These are phyloP conservation scores for Tipula unca DNA, from an alignment of 2,888 invertebrate genomes.

Conservation along the genomic window DNA sequence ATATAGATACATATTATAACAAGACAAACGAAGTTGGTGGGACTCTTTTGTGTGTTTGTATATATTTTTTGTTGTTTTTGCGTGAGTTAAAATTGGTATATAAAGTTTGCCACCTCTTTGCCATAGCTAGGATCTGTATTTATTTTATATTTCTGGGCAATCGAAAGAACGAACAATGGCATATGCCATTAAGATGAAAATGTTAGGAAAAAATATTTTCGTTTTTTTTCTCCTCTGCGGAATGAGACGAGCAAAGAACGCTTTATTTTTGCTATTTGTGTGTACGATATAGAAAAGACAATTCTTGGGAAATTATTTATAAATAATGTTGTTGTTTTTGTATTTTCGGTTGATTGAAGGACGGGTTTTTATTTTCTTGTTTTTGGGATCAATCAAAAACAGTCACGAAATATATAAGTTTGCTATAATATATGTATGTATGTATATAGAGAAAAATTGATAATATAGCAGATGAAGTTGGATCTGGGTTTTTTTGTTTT, in stretches of 20 bases:
- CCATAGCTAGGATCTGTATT: neutral
- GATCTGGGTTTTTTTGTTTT: neutral
- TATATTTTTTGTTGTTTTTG: neutral
- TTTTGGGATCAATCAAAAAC: neutral
- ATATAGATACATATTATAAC: too few species aligned
- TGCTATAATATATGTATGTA: too few species aligned
- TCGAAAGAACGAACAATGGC: constrained; percentile 8
- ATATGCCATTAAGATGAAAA: neutral
- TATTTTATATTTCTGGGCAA: neutral
- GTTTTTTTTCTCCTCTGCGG: neutral
- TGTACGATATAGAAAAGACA: neutral
- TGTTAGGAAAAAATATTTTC: neutral
- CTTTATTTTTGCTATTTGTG: neutral
- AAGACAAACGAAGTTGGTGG: neutral
- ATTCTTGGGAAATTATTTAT: neutral
- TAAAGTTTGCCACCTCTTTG: neutral
- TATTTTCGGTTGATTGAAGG: neutral
- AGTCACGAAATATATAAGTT: neutral
- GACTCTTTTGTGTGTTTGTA: neutral
- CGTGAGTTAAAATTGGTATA: neutral
- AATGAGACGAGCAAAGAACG: neutral
- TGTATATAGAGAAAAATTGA: neutral
- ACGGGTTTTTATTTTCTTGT: neutral
- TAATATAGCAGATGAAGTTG: neutral
- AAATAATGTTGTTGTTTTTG: neutral